phyloP scores from a whole-genome alignment of 2,888 invertebrate genomes.

The Heliconius erato region DNA sequence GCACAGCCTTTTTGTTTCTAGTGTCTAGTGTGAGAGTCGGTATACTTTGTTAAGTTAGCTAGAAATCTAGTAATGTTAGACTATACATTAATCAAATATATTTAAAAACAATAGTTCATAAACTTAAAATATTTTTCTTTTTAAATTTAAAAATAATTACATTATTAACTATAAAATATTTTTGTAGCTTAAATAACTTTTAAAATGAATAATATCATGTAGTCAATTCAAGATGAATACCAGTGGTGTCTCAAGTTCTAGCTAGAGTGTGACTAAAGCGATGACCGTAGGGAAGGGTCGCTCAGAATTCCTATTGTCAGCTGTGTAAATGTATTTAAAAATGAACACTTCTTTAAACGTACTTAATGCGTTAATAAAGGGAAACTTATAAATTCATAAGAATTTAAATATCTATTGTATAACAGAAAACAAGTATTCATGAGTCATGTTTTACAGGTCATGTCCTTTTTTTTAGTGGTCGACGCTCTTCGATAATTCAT shows the following conservation, averaged over 20 bases:
- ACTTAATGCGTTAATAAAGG: slow-evolving; percentile 1
- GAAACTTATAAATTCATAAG: background rate
- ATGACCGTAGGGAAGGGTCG: slow-evolving; percentile 31
- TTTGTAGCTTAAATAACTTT: too few relatives aligned
- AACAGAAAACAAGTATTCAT: background rate
- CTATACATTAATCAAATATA: background rate
- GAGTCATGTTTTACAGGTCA: slow-evolving; percentile 14
- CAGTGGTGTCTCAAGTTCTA: slow-evolving; percentile 37
- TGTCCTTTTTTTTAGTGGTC: slow-evolving; percentile 9
- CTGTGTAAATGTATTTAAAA: slow-evolving; percentile 29
- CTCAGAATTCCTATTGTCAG: slow-evolving; percentile 36
- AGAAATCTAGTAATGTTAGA: background rate
- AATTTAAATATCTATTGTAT: slow-evolving; percentile 5
- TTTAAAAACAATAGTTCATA: too few relatives aligned
- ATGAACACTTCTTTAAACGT: background rate
- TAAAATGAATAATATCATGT: too few relatives aligned
- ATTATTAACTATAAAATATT: too few relatives aligned
- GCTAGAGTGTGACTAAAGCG: slow-evolving; percentile 45
- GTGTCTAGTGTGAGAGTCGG: slow-evolving; percentile 41
- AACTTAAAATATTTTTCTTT: background rate
- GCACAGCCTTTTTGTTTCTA: slow-evolving; percentile 62
- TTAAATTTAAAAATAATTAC: background rate
- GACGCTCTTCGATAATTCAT: slow-evolving; percentile 10
- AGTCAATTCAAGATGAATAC: background rate
- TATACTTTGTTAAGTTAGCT: slow-evolving; percentile 36